Percentiles rank a stretch among this genome's conserved stretches.
These are phyloP conservation scores for Drosophila melanica DNA, from an alignment of 1,140 invertebrate genomes.

Conservation along the genomic window DNA sequence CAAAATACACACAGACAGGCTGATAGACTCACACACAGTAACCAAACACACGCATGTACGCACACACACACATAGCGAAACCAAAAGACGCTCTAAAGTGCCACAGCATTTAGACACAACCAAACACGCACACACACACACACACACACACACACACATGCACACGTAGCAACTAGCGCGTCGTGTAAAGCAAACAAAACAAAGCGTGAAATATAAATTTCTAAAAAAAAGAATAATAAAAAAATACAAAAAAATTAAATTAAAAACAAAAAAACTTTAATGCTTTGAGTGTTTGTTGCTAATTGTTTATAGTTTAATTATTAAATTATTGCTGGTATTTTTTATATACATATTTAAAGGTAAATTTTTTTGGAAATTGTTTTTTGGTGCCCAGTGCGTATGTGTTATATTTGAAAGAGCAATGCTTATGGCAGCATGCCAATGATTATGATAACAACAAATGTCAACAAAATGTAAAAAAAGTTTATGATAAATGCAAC, in stretches of 20 bases:
- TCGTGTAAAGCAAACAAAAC: slow-evolving; percentile 57
- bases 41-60: background rate
- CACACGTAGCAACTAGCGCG: slow-evolving; percentile 1
- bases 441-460: slow-evolving; percentile 14
- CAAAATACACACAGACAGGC: slow-evolving; percentile 55
- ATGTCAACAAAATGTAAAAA: slow-evolving; percentile 23
- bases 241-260: background rate
- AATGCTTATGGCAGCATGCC: slow-evolving; percentile 20
- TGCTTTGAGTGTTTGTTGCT: slow-evolving; percentile 4
- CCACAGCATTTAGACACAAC: slow-evolving; percentile 13
- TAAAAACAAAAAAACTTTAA: slow-evolving; percentile 7
- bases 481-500: slow-evolving; percentile 21
- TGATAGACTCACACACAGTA: slow-evolving; percentile 12
- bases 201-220: slow-evolving; percentile 33
- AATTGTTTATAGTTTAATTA: slow-evolving; percentile 1
- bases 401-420: slow-evolving; percentile 56
- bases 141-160: slow-evolving; percentile 7
- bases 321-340: background rate
- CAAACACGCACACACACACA: slow-evolving; percentile 3
- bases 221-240: slow-evolving; percentile 5
- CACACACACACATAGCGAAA: slow-evolving; percentile 10
- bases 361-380: slow-evolving; percentile 61
- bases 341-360: background rate
- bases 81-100: slow-evolving; percentile 38
- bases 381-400: slow-evolving; percentile 75